phyloP scores from a whole-genome alignment of 2,888 invertebrate species.

The Apeira syringaria region DNA sequence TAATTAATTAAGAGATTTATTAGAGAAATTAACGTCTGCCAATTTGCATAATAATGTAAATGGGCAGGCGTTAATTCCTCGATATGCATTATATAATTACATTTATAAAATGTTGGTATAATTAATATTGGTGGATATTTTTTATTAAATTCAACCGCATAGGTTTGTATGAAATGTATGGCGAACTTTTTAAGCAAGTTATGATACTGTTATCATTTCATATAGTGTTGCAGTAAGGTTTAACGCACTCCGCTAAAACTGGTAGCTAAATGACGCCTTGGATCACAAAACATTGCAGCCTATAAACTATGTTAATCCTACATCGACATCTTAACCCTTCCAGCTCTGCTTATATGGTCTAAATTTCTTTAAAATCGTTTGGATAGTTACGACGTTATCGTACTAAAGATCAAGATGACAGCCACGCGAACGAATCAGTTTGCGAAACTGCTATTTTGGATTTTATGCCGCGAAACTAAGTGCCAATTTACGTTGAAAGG shows the following conservation, averaged over 20 bases:
- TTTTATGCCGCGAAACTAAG: conserved; percentile 43
- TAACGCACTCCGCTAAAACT: conserved; percentile 48
- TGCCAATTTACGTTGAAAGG: conserved; percentile 46
- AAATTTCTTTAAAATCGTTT: conserved; percentile 22
- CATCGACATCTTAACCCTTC: conserved; percentile 29
- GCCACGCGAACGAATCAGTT: conserved; percentile 47
- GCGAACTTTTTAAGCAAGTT: too few species aligned
- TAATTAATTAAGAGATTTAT: too few species aligned
- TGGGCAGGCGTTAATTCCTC: too few species aligned
- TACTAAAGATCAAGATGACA: conserved; percentile 32
- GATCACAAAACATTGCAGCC: conserved; percentile 48
- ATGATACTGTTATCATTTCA: conserved; percentile 3
- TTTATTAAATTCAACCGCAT: too few species aligned
- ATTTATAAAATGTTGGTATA: too few species aligned
- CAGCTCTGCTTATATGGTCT: conserved; percentile 21
- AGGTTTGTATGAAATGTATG: too few species aligned
- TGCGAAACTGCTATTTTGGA: conserved; percentile 41
- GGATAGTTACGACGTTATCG: conserved; percentile 30
- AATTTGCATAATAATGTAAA: too few species aligned
- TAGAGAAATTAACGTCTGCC: too few species aligned
- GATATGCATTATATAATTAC: too few species aligned
- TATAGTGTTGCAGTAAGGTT: conserved; percentile 27
- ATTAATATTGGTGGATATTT: too few species aligned
- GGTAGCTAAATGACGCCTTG: conserved; percentile 54
- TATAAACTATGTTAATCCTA: conserved; percentile 39